Evolutionary conservation across 2,113 vertebrate genomes (phyloP), one percentile per base, ranked within the genome.

Genomic region (Osmerus mordax): DNA sequence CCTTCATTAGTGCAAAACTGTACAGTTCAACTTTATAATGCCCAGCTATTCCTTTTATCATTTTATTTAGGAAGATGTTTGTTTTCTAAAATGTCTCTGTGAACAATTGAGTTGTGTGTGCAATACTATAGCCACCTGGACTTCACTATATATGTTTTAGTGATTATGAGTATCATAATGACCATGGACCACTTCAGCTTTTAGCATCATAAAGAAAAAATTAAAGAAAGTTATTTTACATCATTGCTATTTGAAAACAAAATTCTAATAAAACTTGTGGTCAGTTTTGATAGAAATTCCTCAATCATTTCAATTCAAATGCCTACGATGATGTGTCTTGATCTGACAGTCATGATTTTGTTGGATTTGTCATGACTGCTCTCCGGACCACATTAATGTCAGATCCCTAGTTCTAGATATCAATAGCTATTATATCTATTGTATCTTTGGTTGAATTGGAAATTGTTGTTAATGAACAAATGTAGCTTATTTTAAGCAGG

Each of bases 1-100:
- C 82, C 84, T 82, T 87, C 83, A 85, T 86, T 52, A 90, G 85
- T 89, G 88, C 90, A 84, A 89, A 81, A 82, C 78, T 86, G 84
- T 90, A 88, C 82, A 84, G 70, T 84, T 88, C 77, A 65, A 75
- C 54, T 81, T 85, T 77, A 77, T 78, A 71, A 60, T 67, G 73
- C 56, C 61, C 25, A 19, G 86, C 69, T 84, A 80, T 77, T 75
- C 16, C 52, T 81, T 79, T 56, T 75, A 41, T 77, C 74, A 60
- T 77, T 74, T 83, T 76, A 66, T 70, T 75, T 67, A 70, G 55
- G 32, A 77, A 63, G 77, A 85, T 75, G 83, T 79, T 67, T 87
- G 77, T 84, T 86, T 87, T 81, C 78, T 80, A 67, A 88, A 81
- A 76, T 71, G 78, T 86, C 73, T 84, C 68, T 55, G 32, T 61